These are phyloP conservation scores for Misgurnus mizolepis DNA, from an alignment of 2,113 vertebrate species.

Conservation along the genomic window DNA sequence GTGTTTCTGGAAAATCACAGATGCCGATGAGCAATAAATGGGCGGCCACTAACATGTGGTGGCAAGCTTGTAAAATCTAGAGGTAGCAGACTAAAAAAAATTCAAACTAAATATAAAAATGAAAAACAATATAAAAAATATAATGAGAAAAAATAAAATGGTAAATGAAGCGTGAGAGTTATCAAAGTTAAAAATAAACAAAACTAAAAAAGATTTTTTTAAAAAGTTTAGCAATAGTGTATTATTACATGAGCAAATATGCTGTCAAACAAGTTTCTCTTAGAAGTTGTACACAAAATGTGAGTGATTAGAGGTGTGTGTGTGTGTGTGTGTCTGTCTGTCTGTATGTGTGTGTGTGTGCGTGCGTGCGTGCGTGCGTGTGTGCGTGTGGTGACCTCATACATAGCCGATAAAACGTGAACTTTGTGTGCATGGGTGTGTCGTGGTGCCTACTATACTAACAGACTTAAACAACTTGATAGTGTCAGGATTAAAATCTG, in stretches of 20 bases:
- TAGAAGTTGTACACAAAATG: background rate
- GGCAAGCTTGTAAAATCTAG: background rate
- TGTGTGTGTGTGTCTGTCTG: background rate
- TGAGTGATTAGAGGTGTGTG: background rate
- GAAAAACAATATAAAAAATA: background rate
- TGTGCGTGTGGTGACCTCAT: background rate
- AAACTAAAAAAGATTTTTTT: too few relatives aligned
- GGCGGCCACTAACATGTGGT: background rate
- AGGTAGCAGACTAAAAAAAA: background rate
- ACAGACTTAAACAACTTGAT: background rate
- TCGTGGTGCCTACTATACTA: background rate
- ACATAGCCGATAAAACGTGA: background rate
- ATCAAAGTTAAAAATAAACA: too few relatives aligned
- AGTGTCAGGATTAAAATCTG: background rate
- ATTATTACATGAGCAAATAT: background rate
- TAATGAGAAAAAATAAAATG: too few relatives aligned
- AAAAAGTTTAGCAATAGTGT: too few relatives aligned
- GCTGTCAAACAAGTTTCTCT: background rate
- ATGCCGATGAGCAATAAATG: background rate
- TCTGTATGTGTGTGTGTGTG: background rate
- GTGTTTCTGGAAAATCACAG: background rate
- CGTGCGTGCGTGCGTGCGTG: background rate
- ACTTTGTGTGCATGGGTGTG: background rate
- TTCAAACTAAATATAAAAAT: background rate
- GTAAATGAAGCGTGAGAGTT: too few relatives aligned